Percentiles rank a stretch among this genome's conserved stretches.
phyloP scores from a whole-genome alignment of 2,113 vertebrate genomes.

The Macheiramphus alcinus region DNA sequence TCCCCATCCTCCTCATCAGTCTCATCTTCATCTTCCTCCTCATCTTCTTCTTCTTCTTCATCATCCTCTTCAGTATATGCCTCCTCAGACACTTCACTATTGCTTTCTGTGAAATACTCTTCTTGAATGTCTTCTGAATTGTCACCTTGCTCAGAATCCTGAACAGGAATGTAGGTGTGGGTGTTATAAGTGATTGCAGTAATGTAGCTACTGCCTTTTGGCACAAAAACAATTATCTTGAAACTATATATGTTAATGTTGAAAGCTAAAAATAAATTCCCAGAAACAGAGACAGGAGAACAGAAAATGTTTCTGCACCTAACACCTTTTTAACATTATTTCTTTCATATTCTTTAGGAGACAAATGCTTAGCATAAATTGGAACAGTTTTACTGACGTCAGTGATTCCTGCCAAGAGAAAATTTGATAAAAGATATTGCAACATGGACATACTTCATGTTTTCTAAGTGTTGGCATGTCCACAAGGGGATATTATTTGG shows the following conservation, averaged over 20 bases:
- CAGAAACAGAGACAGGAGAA: neutral
- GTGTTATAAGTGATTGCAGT: neutral
- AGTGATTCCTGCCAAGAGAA: neutral
- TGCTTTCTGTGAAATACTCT: slow-evolving; percentile 77
- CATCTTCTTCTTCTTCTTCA: slow-evolving; percentile 49
- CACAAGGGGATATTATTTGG: neutral
- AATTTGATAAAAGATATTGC: neutral
- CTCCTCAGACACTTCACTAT: slow-evolving; percentile 79
- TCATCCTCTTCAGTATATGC: slow-evolving; percentile 72
- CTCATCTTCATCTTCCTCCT: slow-evolving; percentile 64
- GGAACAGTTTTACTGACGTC: neutral
- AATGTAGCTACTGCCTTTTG: neutral
- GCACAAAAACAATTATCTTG: neutral
- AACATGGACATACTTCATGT: neutral
- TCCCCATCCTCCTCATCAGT: slow-evolving; percentile 65
- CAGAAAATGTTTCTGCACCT: neutral
- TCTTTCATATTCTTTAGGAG: neutral
- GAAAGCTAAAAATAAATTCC: neutral
- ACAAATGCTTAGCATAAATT: neutral
- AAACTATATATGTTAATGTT: neutral
- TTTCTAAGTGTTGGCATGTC: neutral
- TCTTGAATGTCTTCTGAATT: slow-evolving; percentile 79
- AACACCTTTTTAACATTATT: neutral
- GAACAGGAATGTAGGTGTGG: neutral
- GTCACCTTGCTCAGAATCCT: slow-evolving; percentile 74